phyloP scores from a whole-genome alignment of 2,888 invertebrate genomes.

The Altica lythri region DNA sequence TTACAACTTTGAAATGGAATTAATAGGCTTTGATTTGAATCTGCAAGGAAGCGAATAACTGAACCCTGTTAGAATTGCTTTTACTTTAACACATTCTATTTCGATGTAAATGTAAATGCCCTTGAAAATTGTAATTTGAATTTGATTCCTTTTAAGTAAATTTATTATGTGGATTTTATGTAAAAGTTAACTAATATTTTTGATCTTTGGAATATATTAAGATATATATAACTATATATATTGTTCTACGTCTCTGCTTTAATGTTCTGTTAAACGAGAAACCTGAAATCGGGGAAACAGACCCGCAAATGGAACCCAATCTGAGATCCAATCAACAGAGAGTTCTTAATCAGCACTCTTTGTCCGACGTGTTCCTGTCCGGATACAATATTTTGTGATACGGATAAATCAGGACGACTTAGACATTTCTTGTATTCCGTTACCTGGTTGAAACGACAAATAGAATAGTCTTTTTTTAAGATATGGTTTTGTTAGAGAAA shows the following conservation, averaged over 20 bases:
- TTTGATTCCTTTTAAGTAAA: too few species aligned
- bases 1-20: constrained; percentile 42
- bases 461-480: too few species aligned
- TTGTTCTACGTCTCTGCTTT: too few species aligned
- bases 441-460: too few species aligned
- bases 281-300: constrained; percentile 32
- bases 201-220: too few species aligned
- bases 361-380: constrained; percentile 29
- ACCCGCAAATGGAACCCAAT: constrained; percentile 36
- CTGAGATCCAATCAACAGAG: constrained; percentile 32
- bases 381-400: constrained; percentile 13
- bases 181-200: too few species aligned
- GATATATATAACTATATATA: too few species aligned
- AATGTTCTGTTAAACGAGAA: too few species aligned
- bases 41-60: constrained; percentile 15
- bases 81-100: background rate
- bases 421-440: too few species aligned
- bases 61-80: constrained; percentile 3
- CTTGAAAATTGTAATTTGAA: background rate
- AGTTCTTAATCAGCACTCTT: constrained; percentile 35
- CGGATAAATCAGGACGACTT: too few species aligned
- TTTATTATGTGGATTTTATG: too few species aligned
- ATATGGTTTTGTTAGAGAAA: too few species aligned
- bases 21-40: constrained; percentile 40
- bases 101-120: background rate